Evolutionary conservation across 1,140 invertebrate genomes (phyloP).

Genomic region (Polypedilum vanderplanki): DNA sequence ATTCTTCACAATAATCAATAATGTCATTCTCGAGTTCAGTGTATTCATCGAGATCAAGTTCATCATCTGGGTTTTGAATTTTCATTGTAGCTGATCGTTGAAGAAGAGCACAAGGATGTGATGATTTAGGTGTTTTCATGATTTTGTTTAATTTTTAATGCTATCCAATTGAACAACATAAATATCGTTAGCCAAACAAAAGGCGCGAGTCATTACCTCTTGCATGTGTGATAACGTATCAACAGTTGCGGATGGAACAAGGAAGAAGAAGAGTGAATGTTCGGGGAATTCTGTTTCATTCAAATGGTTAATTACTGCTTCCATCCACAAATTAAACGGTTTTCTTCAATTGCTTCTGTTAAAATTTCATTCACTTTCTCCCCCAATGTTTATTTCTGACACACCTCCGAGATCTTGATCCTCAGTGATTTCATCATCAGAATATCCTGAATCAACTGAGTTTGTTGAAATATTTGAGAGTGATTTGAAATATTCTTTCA

Average conservation of each 20-base stretch:
- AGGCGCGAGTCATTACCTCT: constrained; percentile 59
- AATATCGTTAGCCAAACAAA: constrained; percentile 62
- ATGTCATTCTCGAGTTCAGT: constrained; percentile 46
- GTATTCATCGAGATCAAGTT: constrained; percentile 46
- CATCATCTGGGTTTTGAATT: neutral
- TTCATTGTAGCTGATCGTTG: constrained; percentile 46
- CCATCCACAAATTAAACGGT: neutral
- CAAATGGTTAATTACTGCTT: neutral
- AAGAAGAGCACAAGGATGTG: constrained; percentile 49
- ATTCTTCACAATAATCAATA: constrained; percentile 50
- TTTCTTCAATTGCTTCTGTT: neutral
- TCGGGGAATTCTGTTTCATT: constrained; percentile 47
- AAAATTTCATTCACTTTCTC: neutral
- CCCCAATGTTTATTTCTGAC: neutral
- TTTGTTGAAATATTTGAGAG: neutral
- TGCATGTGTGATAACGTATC: constrained; percentile 62
- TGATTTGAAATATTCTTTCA: neutral
- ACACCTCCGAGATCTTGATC: neutral
- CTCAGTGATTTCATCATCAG: neutral
- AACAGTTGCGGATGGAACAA: constrained; percentile 51
- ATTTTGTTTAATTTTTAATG: constrained; percentile 48
- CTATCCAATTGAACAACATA: constrained; percentile 58
- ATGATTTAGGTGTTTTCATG: constrained; percentile 38
- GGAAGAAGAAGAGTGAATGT: constrained; percentile 55
- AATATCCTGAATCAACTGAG: neutral